phyloP scores from a whole-genome alignment of 2,888 invertebrate genomes.

The Pterobdella sp. region DNA sequence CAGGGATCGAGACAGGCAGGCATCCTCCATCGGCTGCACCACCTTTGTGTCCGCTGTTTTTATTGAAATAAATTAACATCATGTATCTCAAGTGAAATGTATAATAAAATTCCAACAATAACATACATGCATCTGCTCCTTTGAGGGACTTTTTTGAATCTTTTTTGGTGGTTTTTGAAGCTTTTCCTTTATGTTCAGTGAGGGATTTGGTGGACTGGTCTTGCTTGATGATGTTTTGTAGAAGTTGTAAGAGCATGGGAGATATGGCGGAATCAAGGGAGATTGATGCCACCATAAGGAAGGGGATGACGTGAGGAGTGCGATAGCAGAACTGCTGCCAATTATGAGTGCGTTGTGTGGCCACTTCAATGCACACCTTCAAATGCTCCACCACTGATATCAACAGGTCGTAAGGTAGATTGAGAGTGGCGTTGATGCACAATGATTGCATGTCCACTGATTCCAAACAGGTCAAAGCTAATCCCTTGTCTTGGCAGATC shows the following conservation, averaged over 20 bases:
- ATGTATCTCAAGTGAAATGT: neutral
- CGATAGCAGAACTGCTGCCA: slow-evolving; percentile 67
- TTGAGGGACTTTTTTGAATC: neutral
- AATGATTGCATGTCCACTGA: neutral
- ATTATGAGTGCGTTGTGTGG: slow-evolving; percentile 78
- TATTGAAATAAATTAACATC: neutral
- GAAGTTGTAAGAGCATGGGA: slow-evolving; percentile 76
- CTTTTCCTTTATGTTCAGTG: neutral
- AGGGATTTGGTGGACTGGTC: slow-evolving; percentile 43
- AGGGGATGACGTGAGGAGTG: slow-evolving; percentile 59
- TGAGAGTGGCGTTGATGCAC: slow-evolving; percentile 41
- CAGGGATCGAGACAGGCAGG: slow-evolving; percentile 61
- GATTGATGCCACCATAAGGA: slow-evolving; percentile 71
- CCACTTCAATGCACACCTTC: slow-evolving; percentile 86
- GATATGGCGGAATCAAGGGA: slow-evolving; percentile 80
- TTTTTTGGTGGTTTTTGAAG: neutral
- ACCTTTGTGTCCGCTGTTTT: slow-evolving; percentile 11
- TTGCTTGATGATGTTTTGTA: slow-evolving; percentile 69
- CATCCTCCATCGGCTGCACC: slow-evolving; percentile 48
- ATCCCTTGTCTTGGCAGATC: slow-evolving; percentile 44
- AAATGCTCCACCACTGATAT: slow-evolving; percentile 69
- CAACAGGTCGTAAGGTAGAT: slow-evolving; percentile 53
- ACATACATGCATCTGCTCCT: neutral
- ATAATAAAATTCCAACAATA: neutral
- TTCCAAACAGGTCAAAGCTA: slow-evolving; percentile 35